Evolutionary conservation across 2,888 invertebrate genomes (phyloP).

Genomic region (Leptinotarsa tumamoca): DNA sequence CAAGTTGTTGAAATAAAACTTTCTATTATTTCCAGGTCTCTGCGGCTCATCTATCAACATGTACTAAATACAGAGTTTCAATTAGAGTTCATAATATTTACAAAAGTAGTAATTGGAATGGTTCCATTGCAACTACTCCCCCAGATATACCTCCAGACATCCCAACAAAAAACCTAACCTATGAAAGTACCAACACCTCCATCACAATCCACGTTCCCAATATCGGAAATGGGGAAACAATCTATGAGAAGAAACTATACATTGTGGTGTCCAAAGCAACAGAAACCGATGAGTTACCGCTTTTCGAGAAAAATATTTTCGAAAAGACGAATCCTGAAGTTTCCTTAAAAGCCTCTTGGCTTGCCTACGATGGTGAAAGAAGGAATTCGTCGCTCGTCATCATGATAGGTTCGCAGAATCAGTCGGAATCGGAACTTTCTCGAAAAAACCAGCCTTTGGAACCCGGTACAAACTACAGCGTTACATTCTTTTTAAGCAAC

Average conservation of each 20-base stretch:
- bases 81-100: not conserved
- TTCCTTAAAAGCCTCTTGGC: not conserved
- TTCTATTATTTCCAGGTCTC: slow-evolving; percentile 3
- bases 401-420: slow-evolving; percentile 26
- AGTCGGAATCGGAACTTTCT: slow-evolving; percentile 7
- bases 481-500: slow-evolving; percentile 41
- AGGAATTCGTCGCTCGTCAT: slow-evolving; percentile 4
- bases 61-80: slow-evolving; percentile 9
- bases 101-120: not conserved
- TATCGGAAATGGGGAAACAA: not conserved
- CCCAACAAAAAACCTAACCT: not conserved
- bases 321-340: not conserved
- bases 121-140: not conserved
- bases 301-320: slow-evolving; percentile 1
- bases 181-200: slow-evolving; percentile 1
- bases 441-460: slow-evolving; percentile 40
- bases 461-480: slow-evolving; percentile 38
- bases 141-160: slow-evolving; percentile 14
- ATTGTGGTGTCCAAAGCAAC: slow-evolving; percentile 7
- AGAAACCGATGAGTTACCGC: not conserved
- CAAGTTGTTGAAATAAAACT: too few species aligned
- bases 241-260: slow-evolving; percentile 8
- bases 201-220: slow-evolving; percentile 1
- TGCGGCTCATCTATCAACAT: not conserved
- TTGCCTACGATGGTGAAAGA: slow-evolving; percentile 18